phyloP scores from a whole-genome alignment of 2,797 vertebrate species.

The Halcyon smyrnensis region DNA sequence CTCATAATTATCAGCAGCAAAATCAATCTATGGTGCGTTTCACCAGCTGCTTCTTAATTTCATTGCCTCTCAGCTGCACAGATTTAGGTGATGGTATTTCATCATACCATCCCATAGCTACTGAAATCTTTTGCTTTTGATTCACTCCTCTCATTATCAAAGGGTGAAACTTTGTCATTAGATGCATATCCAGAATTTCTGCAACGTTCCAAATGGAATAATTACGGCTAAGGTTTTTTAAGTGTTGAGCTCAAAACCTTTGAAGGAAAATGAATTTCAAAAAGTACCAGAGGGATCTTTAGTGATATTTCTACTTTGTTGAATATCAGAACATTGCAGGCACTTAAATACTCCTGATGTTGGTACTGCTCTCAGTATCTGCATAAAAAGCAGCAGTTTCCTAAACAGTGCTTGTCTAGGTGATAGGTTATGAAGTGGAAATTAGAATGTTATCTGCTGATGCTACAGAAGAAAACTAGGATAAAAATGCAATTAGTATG shows the following conservation, averaged over 20 bases:
- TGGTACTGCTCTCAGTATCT: neutral
- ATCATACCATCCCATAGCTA: neutral
- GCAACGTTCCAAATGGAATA: neutral
- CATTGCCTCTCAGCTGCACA: neutral
- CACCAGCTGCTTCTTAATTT: constrained; percentile 33
- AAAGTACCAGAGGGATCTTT: neutral
- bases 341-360: neutral
- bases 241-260: neutral
- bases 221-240: neutral
- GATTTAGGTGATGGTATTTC: neutral
- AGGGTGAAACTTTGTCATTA: neutral
- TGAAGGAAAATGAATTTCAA: neutral
- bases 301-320: neutral
- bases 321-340: neutral
- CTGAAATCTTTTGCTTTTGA: neutral
- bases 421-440: neutral
- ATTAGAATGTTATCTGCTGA: neutral
- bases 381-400: neutral
- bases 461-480: neutral
- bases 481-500: neutral
- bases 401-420: neutral
- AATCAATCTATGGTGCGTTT: neutral
- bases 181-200: neutral
- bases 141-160: neutral
- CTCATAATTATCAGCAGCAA: constrained; percentile 11